Base-by-base conservation (phyloP, 2,888 invertebrate species). In the Drosophila kambysellisi region DNA sequence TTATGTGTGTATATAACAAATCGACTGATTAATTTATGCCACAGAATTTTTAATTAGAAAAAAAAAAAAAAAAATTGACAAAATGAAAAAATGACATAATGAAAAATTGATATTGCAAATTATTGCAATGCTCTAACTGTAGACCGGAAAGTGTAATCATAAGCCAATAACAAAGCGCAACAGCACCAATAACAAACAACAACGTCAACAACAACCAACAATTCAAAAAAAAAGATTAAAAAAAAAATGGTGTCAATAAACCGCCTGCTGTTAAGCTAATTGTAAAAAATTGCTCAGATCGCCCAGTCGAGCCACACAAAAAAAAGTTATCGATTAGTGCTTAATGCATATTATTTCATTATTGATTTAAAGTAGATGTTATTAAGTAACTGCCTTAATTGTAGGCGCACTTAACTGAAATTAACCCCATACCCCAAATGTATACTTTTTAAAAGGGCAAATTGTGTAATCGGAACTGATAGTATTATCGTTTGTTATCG, bases 91-190 rank as follows among this genome's bases (percentile, higher is more conserved):
- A 67, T 68, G 67, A 65, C 67, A 67, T 50, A 67, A 67, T 56
- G 70, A 70, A 70, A 78, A 78, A 78, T 77, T 64, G 59, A 74
- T 79, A 71, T 68, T 75, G 67, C 79, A 75, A 69, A 71, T 71
- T 66, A 69, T 63, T 78, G 74, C 78, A 67, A 66, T 52, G 48
- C 67, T 37, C 48, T 64, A 78, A 68, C 59, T 71, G 30, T 57
- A 71, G 79, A 85, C 83, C 83, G 83, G 83, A 83, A 83, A 83
- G 78, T 69, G 82, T 76, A 82, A 81, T 76, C 80, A 82, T 69
- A 79, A 82, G 76, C 64, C 66, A 62, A 61, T 39, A 69, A 60
- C 43, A 63, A 58, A 54, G 20, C 29, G 50, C 54, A 66, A 60
- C 46, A 50, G 50, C 48, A 62, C 25, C 41, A 43, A 60, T 29